These are phyloP conservation scores for Eulemur macaco DNA, from an alignment of 2,113 vertebrate genomes.

Conservation along the genomic window DNA sequence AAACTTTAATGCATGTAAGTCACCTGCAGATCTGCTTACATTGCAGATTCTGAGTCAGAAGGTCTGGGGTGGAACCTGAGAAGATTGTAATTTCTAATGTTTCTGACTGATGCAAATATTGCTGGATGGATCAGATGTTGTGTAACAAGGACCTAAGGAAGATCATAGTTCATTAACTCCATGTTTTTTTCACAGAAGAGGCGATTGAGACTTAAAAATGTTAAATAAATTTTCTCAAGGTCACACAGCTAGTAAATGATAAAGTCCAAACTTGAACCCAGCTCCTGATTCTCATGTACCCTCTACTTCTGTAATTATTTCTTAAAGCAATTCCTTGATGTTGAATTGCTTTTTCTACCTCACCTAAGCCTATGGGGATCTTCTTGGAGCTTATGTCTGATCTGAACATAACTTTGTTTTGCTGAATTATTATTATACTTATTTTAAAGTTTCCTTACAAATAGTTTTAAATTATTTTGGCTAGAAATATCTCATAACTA, in stretches of 20 bases:
- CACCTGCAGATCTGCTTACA: not conserved
- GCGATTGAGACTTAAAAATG: not conserved
- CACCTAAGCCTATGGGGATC: not conserved
- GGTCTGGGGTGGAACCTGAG: not conserved
- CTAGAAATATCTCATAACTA: not conserved
- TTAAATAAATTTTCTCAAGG: not conserved
- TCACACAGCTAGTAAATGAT: not conserved
- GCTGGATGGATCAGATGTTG: not conserved
- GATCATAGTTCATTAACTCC: not conserved
- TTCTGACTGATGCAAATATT: not conserved
- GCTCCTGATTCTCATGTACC: not conserved
- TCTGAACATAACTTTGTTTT: not conserved
- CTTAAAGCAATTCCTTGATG: not conserved
- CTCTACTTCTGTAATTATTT: not conserved
- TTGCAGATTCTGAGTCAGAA: not conserved
- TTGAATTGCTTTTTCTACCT: slow-evolving; percentile 8
- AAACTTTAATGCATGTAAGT: not conserved
- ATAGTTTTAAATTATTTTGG: not conserved
- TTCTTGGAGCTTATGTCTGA: not conserved
- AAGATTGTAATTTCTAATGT: slow-evolving; percentile 7
- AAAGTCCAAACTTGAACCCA: not conserved
- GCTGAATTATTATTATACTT: not conserved
- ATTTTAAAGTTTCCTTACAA: not conserved
- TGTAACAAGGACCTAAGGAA: not conserved
- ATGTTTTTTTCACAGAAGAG: not conserved